Evolutionary conservation across 2,888 invertebrate species (phyloP), one percentile per base, ranked within the genome.

Genomic region (Tachina lurida): DNA sequence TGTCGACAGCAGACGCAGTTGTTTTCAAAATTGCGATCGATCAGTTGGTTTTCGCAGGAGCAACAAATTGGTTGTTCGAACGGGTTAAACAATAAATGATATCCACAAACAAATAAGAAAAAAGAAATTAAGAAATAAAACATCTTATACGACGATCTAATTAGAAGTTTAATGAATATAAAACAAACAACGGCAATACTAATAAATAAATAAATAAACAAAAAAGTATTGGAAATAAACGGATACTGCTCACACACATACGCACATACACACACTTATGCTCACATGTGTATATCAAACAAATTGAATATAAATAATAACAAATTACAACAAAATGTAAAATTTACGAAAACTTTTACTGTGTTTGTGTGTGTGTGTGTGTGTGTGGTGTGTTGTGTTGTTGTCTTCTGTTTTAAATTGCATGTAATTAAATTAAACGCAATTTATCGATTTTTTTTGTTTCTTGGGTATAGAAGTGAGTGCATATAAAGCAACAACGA

Each of bases 11-110:
- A 81, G 77, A 78, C 84, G 84, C 81, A 78, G 78, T 87, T 71
- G 74, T 78, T 81, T 86, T 86, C 67, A 80, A 86, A 86, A 83
- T 84, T 87, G 75, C 87, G 87, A 87, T 87, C 87, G 83, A 83
- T 87, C 85, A 87, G 87, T 87, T 87, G 82, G 83, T 70, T 87
- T 87, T 83, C 79, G 85, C 83, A 83, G 87, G 84, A 83, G 87
- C 83, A 76, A 85, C 85, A 85, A 83, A 87, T 85, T 84, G 85
- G 87, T 87, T 79, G 84, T 80, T 84, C 60, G 67, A 73, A 80
- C 86, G 86, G 83, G 54, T 83, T 76, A 58, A 70, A 17, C 65
- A 80, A 74, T 65, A 73, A 80, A 74, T 80, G 54, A 79, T 65
- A 39, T 19, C 75, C 65, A 56, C 54, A 67, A 76, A 67, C 62